A percentile compares a stretch with the other conserved stretches of the same genome.
Conservation (phyloP, 2,797 vertebrate species). For the Masticophis lateralis region DNA sequence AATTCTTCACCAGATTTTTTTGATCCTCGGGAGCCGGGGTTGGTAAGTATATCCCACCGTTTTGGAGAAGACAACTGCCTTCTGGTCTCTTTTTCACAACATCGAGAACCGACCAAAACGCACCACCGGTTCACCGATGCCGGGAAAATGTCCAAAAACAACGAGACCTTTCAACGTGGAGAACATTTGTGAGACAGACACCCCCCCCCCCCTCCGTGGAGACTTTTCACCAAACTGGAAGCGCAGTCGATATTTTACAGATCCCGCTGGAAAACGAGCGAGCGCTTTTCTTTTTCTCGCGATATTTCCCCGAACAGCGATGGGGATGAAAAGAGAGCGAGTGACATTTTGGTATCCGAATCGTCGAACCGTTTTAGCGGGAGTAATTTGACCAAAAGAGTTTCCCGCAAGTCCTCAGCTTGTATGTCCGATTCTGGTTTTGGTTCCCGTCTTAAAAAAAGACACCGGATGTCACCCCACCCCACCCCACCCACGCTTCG, state of each 20-base stretch:
- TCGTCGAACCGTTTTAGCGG: not conserved
- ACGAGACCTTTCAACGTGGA: not conserved
- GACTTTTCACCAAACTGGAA: not conserved
- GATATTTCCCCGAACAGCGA: not conserved
- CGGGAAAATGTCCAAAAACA: not conserved
- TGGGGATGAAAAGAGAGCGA: not conserved
- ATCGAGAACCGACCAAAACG: constrained; percentile 49
- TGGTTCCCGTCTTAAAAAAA: constrained; percentile 15
- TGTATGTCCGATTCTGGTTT: too few species aligned
- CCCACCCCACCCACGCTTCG: not conserved
- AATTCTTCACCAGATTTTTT: constrained; percentile 41
- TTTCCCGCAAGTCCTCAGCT: not conserved
- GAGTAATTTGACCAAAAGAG: constrained; percentile 16
- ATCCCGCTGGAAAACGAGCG: not conserved
- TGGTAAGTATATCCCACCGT: not conserved
- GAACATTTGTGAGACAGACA: not conserved
- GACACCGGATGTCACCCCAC: constrained; percentile 28
- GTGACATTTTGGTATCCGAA: not conserved
- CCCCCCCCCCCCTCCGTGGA: not conserved
- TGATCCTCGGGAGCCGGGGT: not conserved
- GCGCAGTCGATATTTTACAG: not conserved
- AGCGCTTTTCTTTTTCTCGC: too few species aligned
- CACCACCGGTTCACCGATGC: not conserved
- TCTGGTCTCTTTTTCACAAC: constrained; percentile 33
- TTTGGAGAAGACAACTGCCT: constrained; percentile 10